Evolutionary conservation across 2,888 invertebrate genomes (phyloP), one percentile per base, ranked within the genome.

Genomic region (Limnephilus lunatus): DNA sequence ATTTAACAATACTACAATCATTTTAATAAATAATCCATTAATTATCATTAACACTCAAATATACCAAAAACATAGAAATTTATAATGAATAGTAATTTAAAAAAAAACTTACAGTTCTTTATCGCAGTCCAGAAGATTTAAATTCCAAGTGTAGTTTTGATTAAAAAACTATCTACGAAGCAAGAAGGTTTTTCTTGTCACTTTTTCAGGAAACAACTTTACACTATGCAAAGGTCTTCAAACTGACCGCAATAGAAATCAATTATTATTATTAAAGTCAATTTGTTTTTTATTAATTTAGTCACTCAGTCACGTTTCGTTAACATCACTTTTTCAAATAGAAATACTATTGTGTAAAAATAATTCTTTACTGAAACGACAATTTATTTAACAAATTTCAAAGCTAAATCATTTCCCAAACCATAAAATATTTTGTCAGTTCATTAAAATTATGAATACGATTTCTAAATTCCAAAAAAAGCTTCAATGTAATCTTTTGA

Each of bases 231-330:
- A n/a, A 68, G 68, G n/a, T 68, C 68, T 68, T 68, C 68, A 68
- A 68, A 5, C 68, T 68, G 68, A 68, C 68, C 68, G 68, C 68
- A 68, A 68, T 25, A 68, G 25, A 25, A 68, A 68, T 68, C 68
- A 68, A 68, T 68, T 68, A 68, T 68, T 68, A n/a, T n/a, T 68
- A 68, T 68, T 68, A 68, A 68, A 68, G 68, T 68, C 68, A n/a
- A 68, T 68, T 68, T 68, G 25, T 68, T 39, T 68, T 68, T 68
- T n/a, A 68, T 68, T 68, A 25, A 68, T 68, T 68, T n/a, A 68
- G 68, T 68, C 68, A 68, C 68, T 68, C 68, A 68, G 68, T 68
- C 68, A 68, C 68, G 68, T 25, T 25, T 68, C 68, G 68, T 68
- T 68, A 68, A 68, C 68, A 68, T 68, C 68, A 68, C 68, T 68